Conservation (phyloP, 1,140 invertebrate species). For the Calycopis cecrops region DNA sequence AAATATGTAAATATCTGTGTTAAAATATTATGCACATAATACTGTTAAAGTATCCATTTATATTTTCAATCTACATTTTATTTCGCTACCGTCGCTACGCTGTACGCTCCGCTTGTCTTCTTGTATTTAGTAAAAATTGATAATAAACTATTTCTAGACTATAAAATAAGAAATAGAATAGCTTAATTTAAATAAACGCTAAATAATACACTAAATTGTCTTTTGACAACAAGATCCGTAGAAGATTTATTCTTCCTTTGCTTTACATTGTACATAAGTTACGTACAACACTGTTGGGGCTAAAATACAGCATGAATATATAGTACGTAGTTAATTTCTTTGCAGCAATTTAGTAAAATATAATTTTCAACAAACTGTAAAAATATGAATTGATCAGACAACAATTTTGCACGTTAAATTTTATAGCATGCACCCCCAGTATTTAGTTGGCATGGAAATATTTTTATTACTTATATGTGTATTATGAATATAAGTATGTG, state of each 20-base stretch:
- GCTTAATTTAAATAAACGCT: background rate
- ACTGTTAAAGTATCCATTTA: no score
- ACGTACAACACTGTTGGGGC: background rate
- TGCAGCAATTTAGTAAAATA: background rate
- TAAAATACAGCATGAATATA: slow-evolving; percentile 21
- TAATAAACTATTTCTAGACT: background rate
- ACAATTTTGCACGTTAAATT: slow-evolving; percentile 25
- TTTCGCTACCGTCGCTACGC: background rate
- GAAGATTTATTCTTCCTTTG: background rate
- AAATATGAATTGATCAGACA: slow-evolving; percentile 34
- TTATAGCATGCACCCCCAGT: slow-evolving; percentile 63
- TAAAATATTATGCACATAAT: no score
- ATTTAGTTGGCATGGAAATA: slow-evolving; percentile 69
- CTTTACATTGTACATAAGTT: background rate
- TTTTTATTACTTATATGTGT: slow-evolving; percentile 36
- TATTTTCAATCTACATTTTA: no score
- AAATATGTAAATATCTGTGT: no score
- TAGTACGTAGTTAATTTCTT: slow-evolving; percentile 3
- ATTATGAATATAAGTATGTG: slow-evolving; percentile 42
- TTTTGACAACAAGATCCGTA: background rate
- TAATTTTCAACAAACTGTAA: slow-evolving; percentile 16
- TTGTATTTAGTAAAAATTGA: background rate
- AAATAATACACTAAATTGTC: background rate
- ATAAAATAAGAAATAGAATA: background rate
- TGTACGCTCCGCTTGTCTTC: background rate